phyloP scores from a whole-genome alignment of 2,888 invertebrate genomes.

The Drosophila borealis region DNA sequence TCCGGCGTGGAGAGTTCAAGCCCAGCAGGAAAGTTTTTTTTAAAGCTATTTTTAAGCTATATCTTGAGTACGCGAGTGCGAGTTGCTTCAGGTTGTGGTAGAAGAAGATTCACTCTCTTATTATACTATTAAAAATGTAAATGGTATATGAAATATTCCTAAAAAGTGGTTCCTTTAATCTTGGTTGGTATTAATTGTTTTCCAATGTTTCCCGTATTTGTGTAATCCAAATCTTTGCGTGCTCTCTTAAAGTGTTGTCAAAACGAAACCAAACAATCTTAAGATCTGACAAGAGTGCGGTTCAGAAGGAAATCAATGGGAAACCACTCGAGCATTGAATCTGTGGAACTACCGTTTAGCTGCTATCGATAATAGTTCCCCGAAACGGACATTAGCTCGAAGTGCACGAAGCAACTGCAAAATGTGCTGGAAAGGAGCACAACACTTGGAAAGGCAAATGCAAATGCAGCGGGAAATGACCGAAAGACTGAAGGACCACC shows the following conservation, averaged over 20 bases:
- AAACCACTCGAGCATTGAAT: conserved; percentile 53
- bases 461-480: conserved; percentile 32
- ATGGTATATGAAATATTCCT: too few relatives aligned
- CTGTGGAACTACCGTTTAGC: conserved; percentile 66
- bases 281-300: conserved; percentile 40
- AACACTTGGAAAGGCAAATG: conserved; percentile 44
- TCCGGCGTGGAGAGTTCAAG: too few relatives aligned
- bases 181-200: neutral
- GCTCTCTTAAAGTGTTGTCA: conserved; percentile 49
- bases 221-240: conserved; percentile 39
- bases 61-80: too few relatives aligned
- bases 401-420: conserved; percentile 56
- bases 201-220: conserved; percentile 33
- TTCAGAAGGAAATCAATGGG: conserved; percentile 56
- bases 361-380: conserved; percentile 41
- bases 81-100: too few relatives aligned
- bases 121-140: too few relatives aligned
- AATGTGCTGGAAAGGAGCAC: conserved; percentile 13
- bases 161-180: neutral
- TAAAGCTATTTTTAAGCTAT: too few relatives aligned
- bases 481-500: conserved; percentile 51
- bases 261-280: conserved; percentile 70
- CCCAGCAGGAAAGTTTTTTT: too few relatives aligned
- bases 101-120: too few relatives aligned
- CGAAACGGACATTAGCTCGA: conserved; percentile 54